These are phyloP conservation scores for Parapsyche elsis DNA, from an alignment of 1,140 invertebrate genomes.

Conservation along the genomic window DNA sequence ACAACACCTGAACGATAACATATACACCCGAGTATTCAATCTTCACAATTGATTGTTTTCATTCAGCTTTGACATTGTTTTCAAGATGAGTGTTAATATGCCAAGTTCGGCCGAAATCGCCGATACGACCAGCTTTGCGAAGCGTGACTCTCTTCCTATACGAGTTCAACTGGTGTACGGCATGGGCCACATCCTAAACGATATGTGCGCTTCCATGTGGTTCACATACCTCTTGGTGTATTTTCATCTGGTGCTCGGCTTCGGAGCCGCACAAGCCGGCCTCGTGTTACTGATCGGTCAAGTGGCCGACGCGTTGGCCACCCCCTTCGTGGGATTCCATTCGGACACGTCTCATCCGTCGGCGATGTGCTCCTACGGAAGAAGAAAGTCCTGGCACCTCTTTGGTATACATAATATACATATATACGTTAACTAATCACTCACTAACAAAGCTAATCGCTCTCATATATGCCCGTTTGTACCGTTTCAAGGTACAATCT, in stretches of 20 bases:
- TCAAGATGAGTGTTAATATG: not conserved
- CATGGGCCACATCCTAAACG: constrained; percentile 91
- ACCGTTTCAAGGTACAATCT: constrained; percentile 74
- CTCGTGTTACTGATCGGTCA: constrained; percentile 86
- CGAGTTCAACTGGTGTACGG: constrained; percentile 67
- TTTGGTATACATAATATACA: no score
- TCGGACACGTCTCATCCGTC: constrained; percentile 79
- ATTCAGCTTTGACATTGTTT: no score
- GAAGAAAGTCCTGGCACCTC: constrained; percentile 92
- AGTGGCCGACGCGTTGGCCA: constrained; percentile 88
- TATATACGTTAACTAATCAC: no score
- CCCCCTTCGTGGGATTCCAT: constrained; percentile 89
- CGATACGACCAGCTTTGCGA: not conserved
- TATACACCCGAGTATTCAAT: no score
- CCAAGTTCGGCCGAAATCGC: not conserved
- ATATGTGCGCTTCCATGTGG: constrained; percentile 97
- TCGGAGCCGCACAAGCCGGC: constrained; percentile 81
- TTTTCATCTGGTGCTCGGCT: constrained; percentile 85
- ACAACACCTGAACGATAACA: no score
- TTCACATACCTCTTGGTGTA: constrained; percentile 96
- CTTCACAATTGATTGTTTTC: no score
- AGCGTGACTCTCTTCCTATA: not conserved
- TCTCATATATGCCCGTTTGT: no score
- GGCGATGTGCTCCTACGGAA: constrained; percentile 80
- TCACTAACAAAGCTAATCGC: no score